phyloP scores from a whole-genome alignment of 2,113 vertebrate species.

The Hylia prasina region DNA sequence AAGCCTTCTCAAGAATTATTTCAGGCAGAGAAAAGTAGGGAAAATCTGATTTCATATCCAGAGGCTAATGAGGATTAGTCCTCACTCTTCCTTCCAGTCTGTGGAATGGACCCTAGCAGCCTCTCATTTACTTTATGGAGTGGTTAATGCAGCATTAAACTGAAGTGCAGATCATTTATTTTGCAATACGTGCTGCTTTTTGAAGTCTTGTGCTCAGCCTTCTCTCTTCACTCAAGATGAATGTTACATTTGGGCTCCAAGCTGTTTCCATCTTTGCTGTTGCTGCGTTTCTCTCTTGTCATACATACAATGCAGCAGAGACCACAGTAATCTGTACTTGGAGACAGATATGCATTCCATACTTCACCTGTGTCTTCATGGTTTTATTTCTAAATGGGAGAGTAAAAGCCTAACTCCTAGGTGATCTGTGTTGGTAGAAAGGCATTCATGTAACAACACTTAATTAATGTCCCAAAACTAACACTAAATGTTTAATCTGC shows the following conservation, averaged over 20 bases:
- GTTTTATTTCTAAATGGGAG: not conserved
- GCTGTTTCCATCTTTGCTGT: not conserved
- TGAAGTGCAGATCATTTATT: not conserved
- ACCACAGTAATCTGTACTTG: not conserved
- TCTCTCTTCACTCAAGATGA: not conserved
- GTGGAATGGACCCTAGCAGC: not conserved
- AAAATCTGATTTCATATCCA: not conserved
- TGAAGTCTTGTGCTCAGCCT: not conserved
- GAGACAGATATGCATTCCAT: not conserved
- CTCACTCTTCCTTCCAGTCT: not conserved
- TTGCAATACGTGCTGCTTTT: not conserved
- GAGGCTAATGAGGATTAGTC: not conserved
- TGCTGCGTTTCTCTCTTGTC: not conserved
- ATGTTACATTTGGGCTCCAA: not conserved
- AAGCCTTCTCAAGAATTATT: not conserved
- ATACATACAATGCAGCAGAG: accelerated
- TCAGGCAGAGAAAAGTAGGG: not conserved
- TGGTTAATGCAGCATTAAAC: not conserved
- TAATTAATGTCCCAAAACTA: not conserved
- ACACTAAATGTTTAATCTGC: not conserved
- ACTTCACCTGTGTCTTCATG: not conserved
- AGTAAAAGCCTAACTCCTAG: not conserved
- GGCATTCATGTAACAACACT: not conserved
- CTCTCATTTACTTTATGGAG: not conserved
- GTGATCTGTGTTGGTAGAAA: not conserved